A percentile compares a stretch with the other conserved stretches of the same genome.
phyloP scores from a whole-genome alignment of 2,888 invertebrate genomes.

The Drosophila diplacantha region DNA sequence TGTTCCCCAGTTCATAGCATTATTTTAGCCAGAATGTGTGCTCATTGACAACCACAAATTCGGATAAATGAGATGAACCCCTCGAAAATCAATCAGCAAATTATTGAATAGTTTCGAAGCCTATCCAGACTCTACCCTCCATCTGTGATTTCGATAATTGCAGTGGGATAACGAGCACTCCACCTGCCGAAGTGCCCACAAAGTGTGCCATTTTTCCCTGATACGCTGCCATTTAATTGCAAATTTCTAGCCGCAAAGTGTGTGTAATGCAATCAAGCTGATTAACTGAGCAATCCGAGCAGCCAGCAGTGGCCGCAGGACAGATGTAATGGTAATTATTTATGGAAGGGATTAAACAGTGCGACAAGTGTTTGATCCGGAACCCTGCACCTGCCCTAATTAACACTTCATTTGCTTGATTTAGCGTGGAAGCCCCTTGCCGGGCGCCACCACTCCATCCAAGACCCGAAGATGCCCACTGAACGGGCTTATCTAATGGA shows the following conservation, averaged over 20 bases:
- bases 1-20: neutral
- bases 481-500: conserved; percentile 24
- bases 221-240: conserved; percentile 37
- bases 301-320: neutral
- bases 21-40: neutral
- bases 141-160: neutral
- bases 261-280: conserved; percentile 56
- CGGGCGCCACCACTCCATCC: neutral
- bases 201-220: conserved; percentile 9
- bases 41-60: neutral
- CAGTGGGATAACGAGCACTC: neutral
- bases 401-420: conserved; percentile 55
- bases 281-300: conserved; percentile 25
- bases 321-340: conserved; percentile 47
- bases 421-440: conserved; percentile 33
- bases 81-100: neutral
- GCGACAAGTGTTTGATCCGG: conserved; percentile 2
- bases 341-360: conserved; percentile 34
- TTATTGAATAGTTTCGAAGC: neutral
- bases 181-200: neutral
- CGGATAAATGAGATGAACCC: neutral
- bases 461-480: conserved; percentile 5
- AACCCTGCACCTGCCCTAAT: conserved; percentile 19
- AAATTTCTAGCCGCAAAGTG: conserved; percentile 39
- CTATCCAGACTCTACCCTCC: neutral